These are phyloP conservation scores for Stenichneumon culpator DNA, from an alignment of 2,888 invertebrate species.

Conservation along the genomic window DNA sequence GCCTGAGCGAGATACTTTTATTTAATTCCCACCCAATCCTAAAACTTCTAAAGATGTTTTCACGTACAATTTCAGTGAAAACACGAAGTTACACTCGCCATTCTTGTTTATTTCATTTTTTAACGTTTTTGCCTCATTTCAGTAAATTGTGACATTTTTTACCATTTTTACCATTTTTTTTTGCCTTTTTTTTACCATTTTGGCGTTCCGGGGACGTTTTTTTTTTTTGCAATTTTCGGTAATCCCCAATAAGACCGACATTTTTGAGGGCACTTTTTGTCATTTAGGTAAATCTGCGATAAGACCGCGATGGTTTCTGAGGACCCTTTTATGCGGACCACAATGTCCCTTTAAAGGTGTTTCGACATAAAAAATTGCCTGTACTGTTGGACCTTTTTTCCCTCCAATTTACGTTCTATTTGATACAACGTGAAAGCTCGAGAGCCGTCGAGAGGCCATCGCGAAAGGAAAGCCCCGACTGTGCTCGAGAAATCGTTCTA, in stretches of 20 bases:
- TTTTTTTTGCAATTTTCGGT: too few relatives aligned
- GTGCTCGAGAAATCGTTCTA: constrained; percentile 51
- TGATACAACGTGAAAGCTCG: constrained; percentile 15
- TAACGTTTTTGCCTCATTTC: not conserved
- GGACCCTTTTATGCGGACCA: not conserved
- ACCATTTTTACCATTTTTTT: too few relatives aligned
- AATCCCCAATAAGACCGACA: too few relatives aligned
- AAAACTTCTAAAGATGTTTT: too few relatives aligned
- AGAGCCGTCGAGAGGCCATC: constrained; percentile 11
- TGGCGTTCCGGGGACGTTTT: too few relatives aligned
- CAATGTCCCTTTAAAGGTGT: not conserved
- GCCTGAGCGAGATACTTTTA: too few relatives aligned
- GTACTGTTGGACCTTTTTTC: not conserved
- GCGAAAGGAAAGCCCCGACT: not conserved
- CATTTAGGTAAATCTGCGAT: not conserved
- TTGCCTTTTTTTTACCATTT: not conserved
- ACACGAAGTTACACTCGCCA: not conserved
- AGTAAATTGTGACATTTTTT: not conserved
- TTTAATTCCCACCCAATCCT: too few relatives aligned
- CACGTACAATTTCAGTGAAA: too few relatives aligned
- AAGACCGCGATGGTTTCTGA: too few relatives aligned
- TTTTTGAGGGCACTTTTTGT: too few relatives aligned
- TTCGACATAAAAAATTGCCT: not conserved
- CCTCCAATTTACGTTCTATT: constrained; percentile 6
- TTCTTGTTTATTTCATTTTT: constrained; percentile 19